phyloP scores from a whole-genome alignment of 2,888 invertebrate species.

The Andrena praecox region DNA sequence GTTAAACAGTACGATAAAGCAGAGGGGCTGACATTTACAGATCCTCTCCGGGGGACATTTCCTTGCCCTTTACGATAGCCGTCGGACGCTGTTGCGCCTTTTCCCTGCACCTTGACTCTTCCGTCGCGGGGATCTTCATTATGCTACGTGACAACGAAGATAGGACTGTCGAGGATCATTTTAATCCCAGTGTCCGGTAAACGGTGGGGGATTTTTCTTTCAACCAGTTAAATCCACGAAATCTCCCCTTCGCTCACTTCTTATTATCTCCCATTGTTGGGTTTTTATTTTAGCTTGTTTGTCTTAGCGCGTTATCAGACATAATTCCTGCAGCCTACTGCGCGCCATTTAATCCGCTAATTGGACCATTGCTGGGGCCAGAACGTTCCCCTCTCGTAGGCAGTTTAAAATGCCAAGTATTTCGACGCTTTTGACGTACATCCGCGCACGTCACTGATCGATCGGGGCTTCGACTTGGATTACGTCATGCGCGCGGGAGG shows the following conservation, averaged over 20 bases:
- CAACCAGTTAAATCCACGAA: conserved; percentile 32
- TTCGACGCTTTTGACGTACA: background rate
- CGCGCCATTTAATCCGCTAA: too few relatives aligned
- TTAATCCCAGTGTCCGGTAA: conserved; percentile 36
- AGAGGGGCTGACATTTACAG: conserved; percentile 11
- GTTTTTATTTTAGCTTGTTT: background rate
- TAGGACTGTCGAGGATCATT: background rate
- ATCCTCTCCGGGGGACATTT: background rate
- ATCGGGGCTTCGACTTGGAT: background rate
- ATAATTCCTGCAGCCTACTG: too few relatives aligned
- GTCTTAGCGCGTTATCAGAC: background rate
- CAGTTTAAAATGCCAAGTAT: conserved; percentile 4
- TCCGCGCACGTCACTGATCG: conserved; percentile 10
- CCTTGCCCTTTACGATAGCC: conserved; percentile 49
- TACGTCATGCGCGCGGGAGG: conserved; percentile 16
- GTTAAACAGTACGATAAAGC: conserved; percentile 20
- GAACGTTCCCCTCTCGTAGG: too few relatives aligned
- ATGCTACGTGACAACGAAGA: conserved; percentile 20
- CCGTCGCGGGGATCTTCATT: conserved; percentile 35
- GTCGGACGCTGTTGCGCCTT: background rate
- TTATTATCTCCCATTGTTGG: background rate
- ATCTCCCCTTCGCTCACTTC: background rate
- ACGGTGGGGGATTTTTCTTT: conserved; percentile 45
- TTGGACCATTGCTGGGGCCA: too few relatives aligned
- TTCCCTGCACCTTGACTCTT: background rate